phyloP scores from a whole-genome alignment of 2,113 vertebrate species.

The Pelecanoides urinatrix region DNA sequence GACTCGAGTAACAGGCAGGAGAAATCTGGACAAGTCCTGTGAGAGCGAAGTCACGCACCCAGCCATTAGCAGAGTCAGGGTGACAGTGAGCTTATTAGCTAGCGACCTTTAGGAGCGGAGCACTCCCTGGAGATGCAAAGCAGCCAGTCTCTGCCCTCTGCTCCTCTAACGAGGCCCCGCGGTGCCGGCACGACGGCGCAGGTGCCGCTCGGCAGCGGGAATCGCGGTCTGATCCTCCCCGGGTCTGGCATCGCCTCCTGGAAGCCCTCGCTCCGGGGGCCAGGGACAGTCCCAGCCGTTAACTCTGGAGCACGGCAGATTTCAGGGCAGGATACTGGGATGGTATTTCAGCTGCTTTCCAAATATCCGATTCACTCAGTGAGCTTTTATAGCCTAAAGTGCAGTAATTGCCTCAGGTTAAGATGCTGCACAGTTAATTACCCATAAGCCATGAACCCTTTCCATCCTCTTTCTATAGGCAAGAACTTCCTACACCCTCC shows the following conservation, averaged over 20 bases:
- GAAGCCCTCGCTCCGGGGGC: fast-evolving
- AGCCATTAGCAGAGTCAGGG: neutral
- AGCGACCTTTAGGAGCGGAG: neutral
- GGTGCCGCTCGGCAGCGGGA: fast-evolving
- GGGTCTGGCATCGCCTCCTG: neutral
- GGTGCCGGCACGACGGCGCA: neutral
- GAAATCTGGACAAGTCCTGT: neutral
- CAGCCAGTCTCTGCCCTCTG: neutral
- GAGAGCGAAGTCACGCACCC: neutral
- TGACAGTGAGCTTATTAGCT: neutral
- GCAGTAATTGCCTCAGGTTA: neutral
- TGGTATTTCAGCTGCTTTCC: neutral
- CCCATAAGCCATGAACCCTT: neutral
- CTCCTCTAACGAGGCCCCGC: neutral
- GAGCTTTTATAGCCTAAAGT: neutral
- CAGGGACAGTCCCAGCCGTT: fast-evolving
- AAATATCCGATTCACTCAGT: fast-evolving
- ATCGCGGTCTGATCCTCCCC: fast-evolving
- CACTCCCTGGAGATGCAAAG: neutral
- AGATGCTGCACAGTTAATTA: neutral
- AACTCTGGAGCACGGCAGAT: neutral
- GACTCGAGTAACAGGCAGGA: neutral
- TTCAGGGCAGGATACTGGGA: neutral
- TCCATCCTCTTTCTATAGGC: neutral
- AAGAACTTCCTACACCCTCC: neutral